Evolutionary conservation across 2,113 vertebrate genomes (phyloP), one percentile per base, ranked within the genome.

Genomic region (Anser brachyrhynchus): DNA sequence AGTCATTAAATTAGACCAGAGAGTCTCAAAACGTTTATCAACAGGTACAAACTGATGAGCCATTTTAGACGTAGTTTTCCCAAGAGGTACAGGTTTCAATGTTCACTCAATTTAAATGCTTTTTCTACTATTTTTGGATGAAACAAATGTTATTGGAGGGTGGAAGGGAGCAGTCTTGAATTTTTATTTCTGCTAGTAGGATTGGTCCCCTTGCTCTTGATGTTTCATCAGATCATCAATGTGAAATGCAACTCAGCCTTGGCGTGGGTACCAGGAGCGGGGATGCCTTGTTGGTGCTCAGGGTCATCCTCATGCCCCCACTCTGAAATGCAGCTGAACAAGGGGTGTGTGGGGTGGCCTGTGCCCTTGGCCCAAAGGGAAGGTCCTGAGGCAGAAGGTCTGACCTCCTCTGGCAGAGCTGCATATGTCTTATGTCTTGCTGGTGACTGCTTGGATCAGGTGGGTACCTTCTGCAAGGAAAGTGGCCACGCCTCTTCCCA

Each of bases 211-310:
- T 3, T 2, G 9, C 28, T 37, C 21, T 44, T 7, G 21, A 1
- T 44, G 17, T 39, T 78, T 44, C 70, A 87, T 21, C 26, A n/a
- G 10, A 31, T 31, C 0, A 0, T 55, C n/a, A 25, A 9, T 9
- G 13, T 33, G 64, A 77, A 77, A 90, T 22, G 11, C 13, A 7
- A 35, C 41, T 57, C 43, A 88, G 49, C 20, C 75, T 5, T 13
- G 49, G 39, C 11, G 1, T 3, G 29, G 7, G 6, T 9, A 3
- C 25, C 4, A 5, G 66, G 18, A 71, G 10, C 5, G 43, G 73
- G 51, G 44, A 16, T 6, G 6, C 6, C 25, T 31, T 28, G 4
- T 41, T 1, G 3, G 15, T n/a, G 21, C 37, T 35, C 1, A 5
- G 12, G 20, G 20, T 57, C n/a, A 89, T 37, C 28, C 33, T 31